Evolutionary conservation across 2,797 vertebrate species (phyloP).

Genomic region (Adrianichthys oophorus): DNA sequence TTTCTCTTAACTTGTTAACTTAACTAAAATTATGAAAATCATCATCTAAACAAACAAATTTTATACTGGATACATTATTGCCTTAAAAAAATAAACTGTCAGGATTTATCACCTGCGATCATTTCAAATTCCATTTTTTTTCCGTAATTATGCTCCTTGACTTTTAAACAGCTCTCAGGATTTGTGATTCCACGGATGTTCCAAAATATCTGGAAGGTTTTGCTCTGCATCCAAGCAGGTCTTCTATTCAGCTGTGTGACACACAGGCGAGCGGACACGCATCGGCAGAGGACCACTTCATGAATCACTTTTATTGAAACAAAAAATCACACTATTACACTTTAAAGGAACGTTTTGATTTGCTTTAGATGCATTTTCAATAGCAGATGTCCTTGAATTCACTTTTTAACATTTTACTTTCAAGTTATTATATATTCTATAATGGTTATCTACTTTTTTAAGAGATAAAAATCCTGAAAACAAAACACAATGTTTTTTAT

Average conservation of each 20-base stretch:
- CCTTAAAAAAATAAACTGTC: background rate
- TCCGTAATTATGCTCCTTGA: background rate
- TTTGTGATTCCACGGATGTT: slow-evolving; percentile 11
- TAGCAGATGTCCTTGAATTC: too few species aligned
- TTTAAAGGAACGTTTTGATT: too few species aligned
- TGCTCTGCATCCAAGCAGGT: slow-evolving; percentile 10
- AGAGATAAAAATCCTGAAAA: too few species aligned
- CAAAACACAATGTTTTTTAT: too few species aligned
- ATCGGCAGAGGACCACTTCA: slow-evolving; percentile 10
- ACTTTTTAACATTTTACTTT: too few species aligned
- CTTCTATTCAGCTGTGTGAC: slow-evolving; percentile 1
- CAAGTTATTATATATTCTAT: too few species aligned
- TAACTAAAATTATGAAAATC: too few species aligned
- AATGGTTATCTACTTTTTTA: too few species aligned
- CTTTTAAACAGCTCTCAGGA: background rate
- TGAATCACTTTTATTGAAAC: too few species aligned
- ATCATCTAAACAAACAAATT: background rate
- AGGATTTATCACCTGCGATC: background rate
- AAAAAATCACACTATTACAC: too few species aligned
- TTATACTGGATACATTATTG: background rate
- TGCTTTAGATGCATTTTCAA: too few species aligned
- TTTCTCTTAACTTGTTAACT: background rate
- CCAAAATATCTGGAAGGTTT: slow-evolving; percentile 44
- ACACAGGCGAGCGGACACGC: slow-evolving; percentile 15
- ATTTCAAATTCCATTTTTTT: too few species aligned